phyloP scores from a whole-genome alignment of 2,888 invertebrate genomes.

The Liopterus haemorrhoidalis region DNA sequence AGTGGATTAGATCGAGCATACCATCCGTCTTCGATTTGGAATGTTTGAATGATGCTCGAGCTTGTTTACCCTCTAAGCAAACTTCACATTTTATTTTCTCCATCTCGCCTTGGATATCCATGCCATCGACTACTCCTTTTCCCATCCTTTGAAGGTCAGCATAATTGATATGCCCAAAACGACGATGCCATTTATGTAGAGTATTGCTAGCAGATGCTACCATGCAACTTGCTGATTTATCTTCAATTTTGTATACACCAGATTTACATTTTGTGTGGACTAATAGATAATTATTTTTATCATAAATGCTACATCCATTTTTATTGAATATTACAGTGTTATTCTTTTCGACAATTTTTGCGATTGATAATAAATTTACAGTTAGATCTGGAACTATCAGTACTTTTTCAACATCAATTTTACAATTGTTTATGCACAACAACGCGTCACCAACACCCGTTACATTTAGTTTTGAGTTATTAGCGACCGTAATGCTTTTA shows the following conservation, averaged over 20 bases:
- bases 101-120: conserved; percentile 2
- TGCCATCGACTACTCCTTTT: conserved; percentile 12
- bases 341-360: conserved; percentile 12
- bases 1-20: conserved; percentile 37
- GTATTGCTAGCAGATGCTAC: conserved; percentile 6
- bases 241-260: conserved; percentile 9
- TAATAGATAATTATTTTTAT: conserved; percentile 6
- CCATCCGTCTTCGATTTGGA: conserved; percentile 25
- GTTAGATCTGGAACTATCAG: conserved; percentile 13
- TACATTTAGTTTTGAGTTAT: too few species aligned
- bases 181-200: conserved; percentile 21
- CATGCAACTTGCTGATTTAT: conserved; percentile 10
- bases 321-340: conserved; percentile 12
- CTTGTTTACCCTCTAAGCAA: conserved; percentile 33
- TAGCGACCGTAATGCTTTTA: conserved; percentile 7
- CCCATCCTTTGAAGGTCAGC: conserved; percentile 16
- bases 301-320: conserved; percentile 10
- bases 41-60: conserved; percentile 28
- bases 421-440: conserved; percentile 11
- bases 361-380: conserved; percentile 12
- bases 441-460: too few species aligned
- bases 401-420: conserved; percentile 13
- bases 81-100: conserved; percentile 13
- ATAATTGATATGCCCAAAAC: conserved; percentile 23
- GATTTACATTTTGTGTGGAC: background rate